Evolutionary conservation across 2,113 vertebrate genomes (phyloP), one percentile per base, ranked within the genome.

Genomic region (Pseudolaguvia tuberculata): DNA sequence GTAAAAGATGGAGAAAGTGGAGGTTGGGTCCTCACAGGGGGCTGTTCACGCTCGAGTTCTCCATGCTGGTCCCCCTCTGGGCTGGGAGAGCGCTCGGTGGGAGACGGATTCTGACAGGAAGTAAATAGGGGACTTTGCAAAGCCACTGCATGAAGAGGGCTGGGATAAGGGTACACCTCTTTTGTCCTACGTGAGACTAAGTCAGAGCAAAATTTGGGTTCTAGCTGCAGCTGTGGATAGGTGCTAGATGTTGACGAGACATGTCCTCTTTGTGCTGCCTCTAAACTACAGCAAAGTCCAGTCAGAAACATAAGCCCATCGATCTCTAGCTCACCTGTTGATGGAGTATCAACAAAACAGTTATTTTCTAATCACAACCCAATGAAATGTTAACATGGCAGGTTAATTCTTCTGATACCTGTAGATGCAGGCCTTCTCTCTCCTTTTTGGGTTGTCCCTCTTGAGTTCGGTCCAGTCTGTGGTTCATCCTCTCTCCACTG

Each of bases 41-140:
- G 47, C 58, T 72, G 52, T 75, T 70, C 78, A 72, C 73, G 66
- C n/a, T 25, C 61, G 1, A n/a, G 29, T 57, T 89, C 87, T 47
- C 84, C 76, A n/a, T 51, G 25, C 59, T 85, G 83, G 20, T 72
- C 68, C 56, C 48, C 79, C 23, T 90, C 89, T 25, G 84, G 73
- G 68, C 72, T 86, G 4, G 74, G 53, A 10, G 81, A 83, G 11
- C 72, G 55, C 25, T 56, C 50, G 15, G 72, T 70, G 29, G 73
- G 53, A 5, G 83, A 83, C 18, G 70, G 83, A 67, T 87, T 84
- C 61, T 83, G 87, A 31, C 53, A 82, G 4, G 83, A 84, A 47
- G 87, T 91, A 83, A 93, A 93, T 31, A 93, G 85, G 31, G 92
- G 92, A 71, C 92, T 93, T 78, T 93, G 92, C 50, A 93, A 87